Conservation (phyloP, 2,888 invertebrate genomes). For the Xanthorhoe designata region DNA sequence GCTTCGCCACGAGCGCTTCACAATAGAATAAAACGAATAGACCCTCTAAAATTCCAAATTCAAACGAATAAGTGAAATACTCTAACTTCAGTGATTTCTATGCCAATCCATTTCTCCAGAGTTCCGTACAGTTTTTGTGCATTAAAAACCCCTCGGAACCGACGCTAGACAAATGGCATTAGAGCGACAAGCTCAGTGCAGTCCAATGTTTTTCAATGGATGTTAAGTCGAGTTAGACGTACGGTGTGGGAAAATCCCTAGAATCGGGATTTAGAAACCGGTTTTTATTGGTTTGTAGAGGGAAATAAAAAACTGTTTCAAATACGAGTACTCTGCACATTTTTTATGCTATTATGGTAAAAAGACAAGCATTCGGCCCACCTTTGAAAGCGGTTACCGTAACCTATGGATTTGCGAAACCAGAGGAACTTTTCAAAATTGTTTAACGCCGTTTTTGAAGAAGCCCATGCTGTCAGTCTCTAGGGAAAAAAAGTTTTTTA, state of each 20-base stretch:
- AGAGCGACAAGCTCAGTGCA: conserved; percentile 24
- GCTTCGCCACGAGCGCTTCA: too few relatives aligned
- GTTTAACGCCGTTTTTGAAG: too few relatives aligned
- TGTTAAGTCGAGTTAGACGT: conserved; percentile 22
- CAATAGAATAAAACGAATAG: too few relatives aligned
- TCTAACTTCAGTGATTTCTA: conserved; percentile 34
- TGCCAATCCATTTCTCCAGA: conserved; percentile 38
- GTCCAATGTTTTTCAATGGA: conserved; percentile 33
- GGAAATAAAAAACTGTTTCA: background rate
- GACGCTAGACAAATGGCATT: conserved; percentile 39
- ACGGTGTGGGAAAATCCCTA: conserved; percentile 12
- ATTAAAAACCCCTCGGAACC: conserved; percentile 33
- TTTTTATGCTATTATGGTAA: too few relatives aligned
- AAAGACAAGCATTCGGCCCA: too few relatives aligned
- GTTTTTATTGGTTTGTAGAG: conserved; percentile 1
- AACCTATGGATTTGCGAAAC: too few relatives aligned
- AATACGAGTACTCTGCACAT: too few relatives aligned
- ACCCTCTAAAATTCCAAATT: too few relatives aligned
- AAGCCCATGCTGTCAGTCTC: too few relatives aligned
- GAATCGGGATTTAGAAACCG: conserved; percentile 13
- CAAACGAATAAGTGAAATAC: conserved; percentile 16
- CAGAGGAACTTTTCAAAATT: too few relatives aligned
- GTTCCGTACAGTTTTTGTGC: conserved; percentile 38
- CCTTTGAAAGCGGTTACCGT: too few relatives aligned
- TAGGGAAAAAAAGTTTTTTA: too few relatives aligned